Base-by-base conservation (phyloP, 2,888 invertebrate species). In the Octonoba sinensis region DNA sequence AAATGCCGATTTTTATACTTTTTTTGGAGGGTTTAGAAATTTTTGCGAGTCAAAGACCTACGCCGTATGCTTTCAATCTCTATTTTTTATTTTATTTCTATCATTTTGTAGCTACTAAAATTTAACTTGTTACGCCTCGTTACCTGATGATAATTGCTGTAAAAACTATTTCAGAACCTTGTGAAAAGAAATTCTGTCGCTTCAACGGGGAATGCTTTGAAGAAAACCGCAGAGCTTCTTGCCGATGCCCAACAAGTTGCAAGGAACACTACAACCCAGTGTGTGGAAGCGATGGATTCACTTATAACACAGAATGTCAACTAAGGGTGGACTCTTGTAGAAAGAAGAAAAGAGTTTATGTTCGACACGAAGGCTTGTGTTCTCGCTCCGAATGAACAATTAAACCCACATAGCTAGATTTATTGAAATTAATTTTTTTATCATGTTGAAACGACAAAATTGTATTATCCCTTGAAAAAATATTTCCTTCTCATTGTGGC, bases 141-240 rank as follows among this genome's bases (percentile, higher is more conserved):
- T n/a, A n/a, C n/a, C n/a, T n/a, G n/a, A n/a, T n/a, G n/a, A n/a
- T n/a, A n/a, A n/a, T n/a, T n/a, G n/a, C n/a, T n/a, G n/a, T n/a
- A n/a, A n/a, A n/a, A n/a, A n/a, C n/a, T n/a, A n/a, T 76, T 78
- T 64, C 62, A 85, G 85, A 84, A 44, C 85, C 85, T 16, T 85
- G 85, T 46, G 85, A 85, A 72, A 83, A 78, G 66, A 84, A 85
- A 27, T 84, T 84, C 36, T 85, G 85, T 46, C 71, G 76, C 59
- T 83, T 84, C 69, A 85, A 85, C 64, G 85, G 78, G 0, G 84
- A 84, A 27, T 85, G 85, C 59, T 74, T 67, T 22, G 83, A 84
- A 59, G 84, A 84, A 44, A 71, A 69, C 44, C 62, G 76, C 6
- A 47, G 60, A 27, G 70, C 85, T 3, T 51, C 64, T 18, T 85